Evolutionary conservation across 2,888 invertebrate genomes (phyloP).

Genomic region (Muschampia plurimacula): DNA sequence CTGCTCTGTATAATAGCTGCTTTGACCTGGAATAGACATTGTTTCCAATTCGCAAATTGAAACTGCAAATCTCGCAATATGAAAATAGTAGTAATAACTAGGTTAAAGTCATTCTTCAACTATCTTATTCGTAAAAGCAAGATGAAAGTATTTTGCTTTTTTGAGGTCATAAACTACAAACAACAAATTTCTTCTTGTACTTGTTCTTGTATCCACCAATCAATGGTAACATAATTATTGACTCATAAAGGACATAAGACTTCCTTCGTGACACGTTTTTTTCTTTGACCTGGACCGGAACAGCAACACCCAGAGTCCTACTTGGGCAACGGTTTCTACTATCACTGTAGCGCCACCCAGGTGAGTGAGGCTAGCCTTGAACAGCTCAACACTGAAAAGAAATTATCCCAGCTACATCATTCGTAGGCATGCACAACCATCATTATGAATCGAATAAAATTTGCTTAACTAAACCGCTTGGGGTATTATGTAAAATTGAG

Average conservation of each 20-base stretch:
- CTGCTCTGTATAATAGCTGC: too few relatives aligned
- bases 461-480: background rate
- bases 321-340: conserved; percentile 8
- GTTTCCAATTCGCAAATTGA: too few relatives aligned
- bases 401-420: background rate
- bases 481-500: background rate
- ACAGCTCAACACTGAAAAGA: background rate
- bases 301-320: conserved; percentile 1
- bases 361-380: conserved; percentile 15
- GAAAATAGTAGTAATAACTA: too few relatives aligned
- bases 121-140: too few relatives aligned
- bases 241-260: background rate
- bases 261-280: background rate
- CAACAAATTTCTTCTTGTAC: too few relatives aligned
- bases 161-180: too few relatives aligned
- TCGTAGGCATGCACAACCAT: too few relatives aligned
- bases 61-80: too few relatives aligned
- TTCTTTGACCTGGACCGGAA: conserved; percentile 1
- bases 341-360: conserved; percentile 3
- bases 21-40: too few relatives aligned
- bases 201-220: too few relatives aligned
- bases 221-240: background rate
- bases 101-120: too few relatives aligned
- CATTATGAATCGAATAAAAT: background rate
- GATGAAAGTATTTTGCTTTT: too few relatives aligned